Evolutionary conservation across 2,113 vertebrate genomes (phyloP).

Genomic region (Anas platyrhynchos): DNA sequence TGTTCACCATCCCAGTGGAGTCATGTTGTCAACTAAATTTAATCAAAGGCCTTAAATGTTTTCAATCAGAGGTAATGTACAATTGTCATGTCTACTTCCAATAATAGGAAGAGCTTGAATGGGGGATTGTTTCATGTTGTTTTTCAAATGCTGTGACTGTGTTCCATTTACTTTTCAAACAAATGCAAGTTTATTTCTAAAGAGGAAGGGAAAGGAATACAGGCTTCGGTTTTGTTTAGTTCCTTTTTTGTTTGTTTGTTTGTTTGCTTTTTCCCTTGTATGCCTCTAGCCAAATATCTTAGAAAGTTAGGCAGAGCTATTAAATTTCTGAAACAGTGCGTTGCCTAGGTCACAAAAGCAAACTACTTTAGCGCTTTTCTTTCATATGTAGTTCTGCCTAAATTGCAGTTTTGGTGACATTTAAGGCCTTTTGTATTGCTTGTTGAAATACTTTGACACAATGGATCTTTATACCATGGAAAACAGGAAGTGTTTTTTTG

Average conservation of each 20-base stretch:
- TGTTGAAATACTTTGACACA: background rate
- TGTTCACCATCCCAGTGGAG: background rate
- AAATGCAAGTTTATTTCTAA: background rate
- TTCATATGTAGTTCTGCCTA: background rate
- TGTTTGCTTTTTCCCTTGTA: background rate
- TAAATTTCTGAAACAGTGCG: background rate
- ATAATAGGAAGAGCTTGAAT: background rate
- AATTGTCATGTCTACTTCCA: background rate
- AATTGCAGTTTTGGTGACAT: background rate
- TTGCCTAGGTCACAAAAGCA: background rate
- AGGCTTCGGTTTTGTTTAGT: background rate
- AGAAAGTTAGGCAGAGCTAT: background rate
- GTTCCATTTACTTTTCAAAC: background rate
- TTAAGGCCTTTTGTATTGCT: constrained; percentile 14
- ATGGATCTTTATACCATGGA: background rate
- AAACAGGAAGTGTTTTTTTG: background rate
- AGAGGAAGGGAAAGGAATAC: background rate
- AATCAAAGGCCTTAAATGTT: constrained; percentile 1
- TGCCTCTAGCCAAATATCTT: background rate
- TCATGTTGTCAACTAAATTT: background rate
- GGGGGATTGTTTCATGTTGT: background rate
- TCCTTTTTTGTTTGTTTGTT: background rate
- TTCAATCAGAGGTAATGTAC: background rate
- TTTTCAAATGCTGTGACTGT: background rate
- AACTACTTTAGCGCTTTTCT: background rate